Percentiles rank a stretch among this genome's conserved stretches.
Conservation (phyloP, 2,888 invertebrate species). For the Tachystola acroxantha region DNA sequence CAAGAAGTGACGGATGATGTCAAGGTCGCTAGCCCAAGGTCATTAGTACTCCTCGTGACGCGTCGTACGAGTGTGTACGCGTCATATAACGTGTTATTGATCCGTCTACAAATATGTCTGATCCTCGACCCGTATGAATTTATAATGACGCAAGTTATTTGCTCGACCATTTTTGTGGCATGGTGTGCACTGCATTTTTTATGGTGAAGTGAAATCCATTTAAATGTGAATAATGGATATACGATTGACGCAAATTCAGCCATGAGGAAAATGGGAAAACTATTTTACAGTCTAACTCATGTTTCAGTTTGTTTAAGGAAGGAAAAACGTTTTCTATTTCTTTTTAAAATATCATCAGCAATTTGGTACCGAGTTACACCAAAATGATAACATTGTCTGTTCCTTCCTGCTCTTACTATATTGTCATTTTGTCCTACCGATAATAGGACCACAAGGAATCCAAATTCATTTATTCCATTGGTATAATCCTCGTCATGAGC, state of each 20-base stretch:
- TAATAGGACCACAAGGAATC: no score
- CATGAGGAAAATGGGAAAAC: no score
- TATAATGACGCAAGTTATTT: constrained; percentile 21
- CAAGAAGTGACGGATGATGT: constrained; percentile 3
- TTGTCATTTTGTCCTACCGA: no score
- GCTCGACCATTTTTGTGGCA: background rate
- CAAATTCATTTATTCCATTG: no score
- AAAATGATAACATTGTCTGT: no score
- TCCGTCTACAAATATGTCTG: constrained; percentile 30
- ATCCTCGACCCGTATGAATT: constrained; percentile 21
- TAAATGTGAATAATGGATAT: background rate
- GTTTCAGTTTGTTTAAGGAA: no score
- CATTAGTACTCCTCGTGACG: constrained; percentile 4
- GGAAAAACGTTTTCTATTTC: no score
- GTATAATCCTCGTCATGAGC: no score
- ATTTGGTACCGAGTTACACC: no score
- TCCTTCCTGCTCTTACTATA: no score
- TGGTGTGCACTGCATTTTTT: background rate
- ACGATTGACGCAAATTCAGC: background rate
- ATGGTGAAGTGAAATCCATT: background rate
- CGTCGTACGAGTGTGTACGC: constrained; percentile 15
- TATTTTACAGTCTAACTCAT: no score
- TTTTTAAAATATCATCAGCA: no score
- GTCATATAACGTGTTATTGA: constrained; percentile 28
- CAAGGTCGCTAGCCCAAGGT: constrained; percentile 12